Evolutionary conservation across 2,888 invertebrate genomes (phyloP), one percentile per base, ranked within the genome.

Genomic region (Rhaphigaster nebulosa): DNA sequence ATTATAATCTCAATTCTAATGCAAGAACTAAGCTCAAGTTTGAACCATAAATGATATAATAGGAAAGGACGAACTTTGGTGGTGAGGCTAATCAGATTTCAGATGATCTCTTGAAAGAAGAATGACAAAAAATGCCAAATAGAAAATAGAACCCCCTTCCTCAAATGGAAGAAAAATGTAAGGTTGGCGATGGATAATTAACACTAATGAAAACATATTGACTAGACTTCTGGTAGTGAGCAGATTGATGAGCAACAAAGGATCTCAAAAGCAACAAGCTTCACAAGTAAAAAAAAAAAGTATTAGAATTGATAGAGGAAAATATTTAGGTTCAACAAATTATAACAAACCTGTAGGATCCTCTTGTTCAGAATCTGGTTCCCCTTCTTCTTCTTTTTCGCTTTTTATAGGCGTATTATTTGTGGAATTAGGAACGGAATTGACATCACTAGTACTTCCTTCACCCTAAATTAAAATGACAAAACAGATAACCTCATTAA

Each of bases 361-460:
- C 93, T 95, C 95, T 92, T 94, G 94, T 92, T 95, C 95, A 90
- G 94, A 95, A 91, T 95, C 95, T 89, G 94, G 94, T 91, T 94
- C 94, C 38, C 93, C 93, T 92, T 94, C 94, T 88, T 93, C 93
- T 90, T 93, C 93, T 90, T 93, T 93, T 87, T 93, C 93, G 50
- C 92, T 90, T 91, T 93, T 93, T 23, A 92, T 91, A 18, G 92
- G 90, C 29, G 92, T 92, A 18, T 89, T 90, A 50, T 65, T 87
- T 20, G 88, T 54, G 8, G 88, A 88, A 89, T 80, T 84, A 45
- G 88, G 60, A 41, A 84, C 80, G 34, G 91, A 56, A 80, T 70
- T 90, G 10, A 70, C 87, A 41, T 80, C 88, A 38, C 89, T 80
- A n/a, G 50, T 60, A 29, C 65, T 87, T 87, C 89, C 87, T 90